These are phyloP conservation scores for Crioceris asparagi DNA, from an alignment of 2,888 invertebrate species.

Conservation along the genomic window DNA sequence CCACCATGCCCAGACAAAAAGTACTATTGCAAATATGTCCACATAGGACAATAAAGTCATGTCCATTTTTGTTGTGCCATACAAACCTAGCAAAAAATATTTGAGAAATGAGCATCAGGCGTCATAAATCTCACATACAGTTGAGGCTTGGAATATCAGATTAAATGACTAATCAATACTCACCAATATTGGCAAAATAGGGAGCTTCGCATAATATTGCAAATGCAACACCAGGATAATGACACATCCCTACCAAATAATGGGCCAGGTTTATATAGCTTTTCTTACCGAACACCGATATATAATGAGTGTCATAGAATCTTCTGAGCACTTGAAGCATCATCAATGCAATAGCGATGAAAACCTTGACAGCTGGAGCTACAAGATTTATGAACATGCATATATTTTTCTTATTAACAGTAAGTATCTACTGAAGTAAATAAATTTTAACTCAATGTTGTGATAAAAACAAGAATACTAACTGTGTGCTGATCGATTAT, in stretches of 20 bases:
- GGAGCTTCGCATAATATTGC: slow-evolving; percentile 61
- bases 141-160: background rate
- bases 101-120: too few species aligned
- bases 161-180: slow-evolving; percentile 6
- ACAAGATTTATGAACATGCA: slow-evolving; percentile 29
- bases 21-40: slow-evolving; percentile 23
- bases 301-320: slow-evolving; percentile 67
- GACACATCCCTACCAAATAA: slow-evolving; percentile 64
- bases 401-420: background rate
- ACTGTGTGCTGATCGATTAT: slow-evolving; percentile 37
- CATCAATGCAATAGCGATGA: slow-evolving; percentile 51
- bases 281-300: slow-evolving; percentile 69
- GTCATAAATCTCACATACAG: background rate
- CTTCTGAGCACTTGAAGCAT: slow-evolving; percentile 62
- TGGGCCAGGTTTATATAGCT: slow-evolving; percentile 69
- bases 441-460: slow-evolving; percentile 15
- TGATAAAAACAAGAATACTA: too few species aligned
- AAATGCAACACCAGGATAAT: slow-evolving; percentile 62
- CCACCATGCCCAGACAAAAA: slow-evolving; percentile 64
- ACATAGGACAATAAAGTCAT: slow-evolving; percentile 19
- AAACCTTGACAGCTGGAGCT: slow-evolving; percentile 50
- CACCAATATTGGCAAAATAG: slow-evolving; percentile 43
- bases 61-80: slow-evolving; percentile 7
- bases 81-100: slow-evolving; percentile 14
- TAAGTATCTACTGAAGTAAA: slow-evolving; percentile 5